Conservation (phyloP, 2,113 vertebrate species). For the Muntiacus muntjak region DNA sequence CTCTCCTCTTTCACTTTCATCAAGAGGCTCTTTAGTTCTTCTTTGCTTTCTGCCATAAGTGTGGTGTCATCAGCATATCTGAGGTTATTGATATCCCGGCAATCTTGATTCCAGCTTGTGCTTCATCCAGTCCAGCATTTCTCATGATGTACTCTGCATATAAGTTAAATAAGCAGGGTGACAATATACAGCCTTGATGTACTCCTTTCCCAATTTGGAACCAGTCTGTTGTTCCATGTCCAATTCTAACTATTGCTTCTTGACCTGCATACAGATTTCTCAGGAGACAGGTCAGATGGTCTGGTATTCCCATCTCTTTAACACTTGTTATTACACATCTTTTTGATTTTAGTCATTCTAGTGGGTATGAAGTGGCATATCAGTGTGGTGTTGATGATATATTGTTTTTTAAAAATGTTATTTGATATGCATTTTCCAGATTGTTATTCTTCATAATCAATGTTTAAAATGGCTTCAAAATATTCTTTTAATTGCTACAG, state of each 20-base stretch:
- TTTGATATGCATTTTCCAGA: neutral
- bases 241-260: neutral
- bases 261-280: neutral
- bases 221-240: neutral
- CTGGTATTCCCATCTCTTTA: neutral
- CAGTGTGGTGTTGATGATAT: neutral
- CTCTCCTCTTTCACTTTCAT: neutral
- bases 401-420: neutral
- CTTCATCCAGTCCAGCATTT: neutral
- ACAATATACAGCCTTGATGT: neutral
- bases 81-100: neutral
- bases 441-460: neutral
- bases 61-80: neutral
- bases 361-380: neutral
- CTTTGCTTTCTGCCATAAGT: neutral
- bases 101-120: neutral
- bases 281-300: neutral
- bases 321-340: neutral
- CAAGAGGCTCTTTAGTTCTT: neutral
- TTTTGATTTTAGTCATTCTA: neutral
- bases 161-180: neutral
- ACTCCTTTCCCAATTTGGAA: neutral
- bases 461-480: neutral
- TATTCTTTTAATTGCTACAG: neutral
- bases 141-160: neutral